Base-by-base conservation (phyloP, 2,888 invertebrate species). In the Trypoxylon attenuatum region DNA sequence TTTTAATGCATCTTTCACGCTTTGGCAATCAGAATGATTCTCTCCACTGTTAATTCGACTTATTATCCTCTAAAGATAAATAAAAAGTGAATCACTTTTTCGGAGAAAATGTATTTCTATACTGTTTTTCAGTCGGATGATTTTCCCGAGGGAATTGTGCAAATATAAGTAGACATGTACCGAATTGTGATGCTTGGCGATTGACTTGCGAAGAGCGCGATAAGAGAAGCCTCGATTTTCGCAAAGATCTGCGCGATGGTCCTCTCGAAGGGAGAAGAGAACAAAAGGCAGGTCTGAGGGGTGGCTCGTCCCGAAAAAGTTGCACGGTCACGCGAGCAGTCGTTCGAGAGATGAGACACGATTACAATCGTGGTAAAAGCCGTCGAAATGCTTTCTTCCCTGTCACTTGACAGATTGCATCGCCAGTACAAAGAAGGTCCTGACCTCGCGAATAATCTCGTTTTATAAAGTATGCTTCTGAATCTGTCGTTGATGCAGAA, bases 171-270 rank as follows among this genome's bases (percentile, higher is more conserved):
- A n/a, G n/a, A n/a, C n/a, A n/a, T n/a, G n/a, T n/a, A n/a, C n/a
- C n/a, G n/a, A n/a, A n/a, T n/a, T n/a, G n/a, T n/a, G n/a, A n/a
- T n/a, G n/a, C n/a, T n/a, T n/a, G n/a, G n/a, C n/a, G n/a, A n/a
- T n/a, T n/a, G n/a, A n/a, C n/a, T n/a, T n/a, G 29, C 33, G 47
- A 50, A 27, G 61, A 61, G 47, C 53, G 41, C 18, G 63, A 66
- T 66, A 66, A 66, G 39, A 21, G 49, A 42, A 42, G 53, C 27
- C 39, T 62, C 39, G 63, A 66, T 66, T 66, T 57, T 63, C 53
- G 49, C 53, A 46, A 65, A 33, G 10, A 46, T 39, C 15, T n/a
- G 41, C 29, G 51, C 50, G 43, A 45, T 23, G n/a, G 29, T 27
- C 6, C 8, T 10, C 47, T 57, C 42, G 56, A 49, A 22, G 16